These are phyloP conservation scores for Nasonia oneida DNA, from an alignment of 2,888 invertebrate genomes.

Conservation along the genomic window DNA sequence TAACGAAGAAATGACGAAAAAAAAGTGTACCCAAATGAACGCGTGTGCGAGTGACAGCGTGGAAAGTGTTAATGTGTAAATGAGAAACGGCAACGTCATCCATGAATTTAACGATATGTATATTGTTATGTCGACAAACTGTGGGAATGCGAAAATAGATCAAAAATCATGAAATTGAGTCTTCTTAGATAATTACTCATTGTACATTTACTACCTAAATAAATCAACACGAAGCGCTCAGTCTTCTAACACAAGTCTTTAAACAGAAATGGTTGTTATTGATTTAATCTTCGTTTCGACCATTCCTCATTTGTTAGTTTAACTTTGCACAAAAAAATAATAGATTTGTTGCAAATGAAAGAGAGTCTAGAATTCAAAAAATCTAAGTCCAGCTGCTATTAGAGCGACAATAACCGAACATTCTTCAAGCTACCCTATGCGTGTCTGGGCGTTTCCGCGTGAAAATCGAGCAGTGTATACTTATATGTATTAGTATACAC, in stretches of 20 bases:
- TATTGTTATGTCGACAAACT: conserved; percentile 49
- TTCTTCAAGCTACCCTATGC: not conserved
- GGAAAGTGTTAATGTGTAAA: conserved; percentile 58
- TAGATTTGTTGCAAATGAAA: not conserved
- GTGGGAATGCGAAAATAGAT: conserved; percentile 60
- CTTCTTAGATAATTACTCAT: conserved; percentile 70
- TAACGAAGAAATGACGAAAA: conserved; percentile 42
- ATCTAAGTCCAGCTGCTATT: not conserved
- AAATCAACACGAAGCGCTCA: conserved; percentile 65
- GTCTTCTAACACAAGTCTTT: conserved; percentile 50
- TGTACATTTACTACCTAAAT: conserved; percentile 70
- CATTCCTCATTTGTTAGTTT: not conserved
- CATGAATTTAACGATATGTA: conserved; percentile 60
- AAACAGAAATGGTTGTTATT: conserved; percentile 27
- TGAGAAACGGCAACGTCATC: conserved; percentile 54
- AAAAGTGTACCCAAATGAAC: conserved; percentile 49
- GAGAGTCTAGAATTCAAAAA: not conserved
- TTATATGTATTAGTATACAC: not conserved
- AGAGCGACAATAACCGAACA: not conserved
- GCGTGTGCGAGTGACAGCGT: conserved; percentile 53
- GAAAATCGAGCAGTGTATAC: not conserved
- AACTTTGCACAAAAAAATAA: not conserved
- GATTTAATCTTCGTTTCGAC: conserved; percentile 23
- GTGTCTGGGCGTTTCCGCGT: not conserved
- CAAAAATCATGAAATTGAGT: conserved; percentile 62